Evolutionary conservation across 2,797 vertebrate genomes (phyloP).

Genomic region (Rhinatrema bivittatum): DNA sequence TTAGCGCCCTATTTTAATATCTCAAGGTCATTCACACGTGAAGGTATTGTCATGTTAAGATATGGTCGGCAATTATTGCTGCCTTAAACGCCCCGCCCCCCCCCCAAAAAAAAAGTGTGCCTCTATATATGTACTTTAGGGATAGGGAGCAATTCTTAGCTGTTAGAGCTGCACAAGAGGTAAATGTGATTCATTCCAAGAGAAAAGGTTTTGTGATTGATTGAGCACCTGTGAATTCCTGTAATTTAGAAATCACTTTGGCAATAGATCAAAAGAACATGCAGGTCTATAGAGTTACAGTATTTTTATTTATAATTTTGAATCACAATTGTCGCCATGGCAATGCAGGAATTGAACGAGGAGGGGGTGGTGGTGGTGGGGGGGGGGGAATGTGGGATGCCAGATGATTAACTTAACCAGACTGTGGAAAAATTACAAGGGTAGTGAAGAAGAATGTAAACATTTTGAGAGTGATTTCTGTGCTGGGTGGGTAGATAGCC

Average conservation of each 20-base stretch:
- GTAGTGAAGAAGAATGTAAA: slow-evolving; percentile 39
- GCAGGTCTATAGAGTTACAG: slow-evolving; percentile 41
- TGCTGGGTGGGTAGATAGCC: slow-evolving; percentile 27
- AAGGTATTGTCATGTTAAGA: too few species aligned
- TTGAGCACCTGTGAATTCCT: slow-evolving; percentile 28
- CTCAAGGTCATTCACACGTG: too few species aligned
- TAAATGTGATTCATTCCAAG: slow-evolving; percentile 4
- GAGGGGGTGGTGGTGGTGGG: too few species aligned
- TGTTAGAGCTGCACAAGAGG: slow-evolving; percentile 1
- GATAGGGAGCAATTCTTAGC: slow-evolving; percentile 14
- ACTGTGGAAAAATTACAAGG: slow-evolving; percentile 21
- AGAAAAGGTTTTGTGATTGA: slow-evolving; percentile 25
- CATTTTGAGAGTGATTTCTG: too few species aligned
- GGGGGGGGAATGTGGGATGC: slow-evolving; percentile 36
- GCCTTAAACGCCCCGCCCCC: too few species aligned
- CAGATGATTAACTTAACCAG: slow-evolving; percentile 46
- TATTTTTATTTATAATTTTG: slow-evolving; percentile 66
- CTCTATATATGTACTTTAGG: slow-evolving; percentile 6
- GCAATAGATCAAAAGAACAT: slow-evolving; percentile 38
- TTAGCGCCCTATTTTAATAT: too few species aligned
- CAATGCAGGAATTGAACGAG: slow-evolving; percentile 41
- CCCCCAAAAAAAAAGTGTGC: slow-evolving; percentile 6
- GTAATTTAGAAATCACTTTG: slow-evolving; percentile 29
- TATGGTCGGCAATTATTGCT: neutral
- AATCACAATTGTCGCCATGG: slow-evolving; percentile 59